Conservation (phyloP, 2,888 invertebrate genomes). For the Pheosia tremula region DNA sequence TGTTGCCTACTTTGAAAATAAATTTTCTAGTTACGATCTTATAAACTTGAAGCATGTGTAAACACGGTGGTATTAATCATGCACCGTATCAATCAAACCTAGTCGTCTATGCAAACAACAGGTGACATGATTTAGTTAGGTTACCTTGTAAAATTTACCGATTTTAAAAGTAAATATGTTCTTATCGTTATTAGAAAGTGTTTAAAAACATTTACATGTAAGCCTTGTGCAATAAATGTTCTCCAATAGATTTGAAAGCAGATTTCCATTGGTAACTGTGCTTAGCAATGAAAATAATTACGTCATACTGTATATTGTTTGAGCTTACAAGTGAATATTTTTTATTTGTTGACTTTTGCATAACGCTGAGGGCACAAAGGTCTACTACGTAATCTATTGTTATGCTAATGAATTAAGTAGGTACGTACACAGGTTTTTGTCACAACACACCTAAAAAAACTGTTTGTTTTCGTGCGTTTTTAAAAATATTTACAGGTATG, state of each 20-base stretch:
- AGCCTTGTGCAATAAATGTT: not conserved
- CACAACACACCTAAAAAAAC: slow-evolving; percentile 17
- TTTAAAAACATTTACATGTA: not conserved
- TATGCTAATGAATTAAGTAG: slow-evolving; percentile 15
- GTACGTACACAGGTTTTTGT: slow-evolving; percentile 11
- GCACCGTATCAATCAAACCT: not conserved
- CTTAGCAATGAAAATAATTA: not conserved
- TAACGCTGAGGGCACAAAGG: slow-evolving; percentile 11
- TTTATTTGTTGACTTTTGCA: slow-evolving; percentile 11
- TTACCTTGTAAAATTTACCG: not conserved
- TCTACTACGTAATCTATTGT: slow-evolving; percentile 24
- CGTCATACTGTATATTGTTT: not conserved
- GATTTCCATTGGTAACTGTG: not conserved
- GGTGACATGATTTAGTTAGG: not conserved
- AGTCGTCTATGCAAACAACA: not conserved
- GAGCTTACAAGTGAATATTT: not conserved
- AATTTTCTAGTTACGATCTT: not conserved
- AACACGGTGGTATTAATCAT: not conserved
- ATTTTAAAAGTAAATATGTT: not conserved
- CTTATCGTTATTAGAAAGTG: not conserved
- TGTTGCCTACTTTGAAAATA: slow-evolving; percentile 10
- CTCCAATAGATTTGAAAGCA: not conserved
- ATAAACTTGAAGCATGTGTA: not conserved
- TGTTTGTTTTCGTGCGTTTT: slow-evolving; percentile 17
- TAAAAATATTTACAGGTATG: slow-evolving; percentile 15